Conservation (phyloP, 2,113 vertebrate genomes). For the Miniopterus natalensis region DNA sequence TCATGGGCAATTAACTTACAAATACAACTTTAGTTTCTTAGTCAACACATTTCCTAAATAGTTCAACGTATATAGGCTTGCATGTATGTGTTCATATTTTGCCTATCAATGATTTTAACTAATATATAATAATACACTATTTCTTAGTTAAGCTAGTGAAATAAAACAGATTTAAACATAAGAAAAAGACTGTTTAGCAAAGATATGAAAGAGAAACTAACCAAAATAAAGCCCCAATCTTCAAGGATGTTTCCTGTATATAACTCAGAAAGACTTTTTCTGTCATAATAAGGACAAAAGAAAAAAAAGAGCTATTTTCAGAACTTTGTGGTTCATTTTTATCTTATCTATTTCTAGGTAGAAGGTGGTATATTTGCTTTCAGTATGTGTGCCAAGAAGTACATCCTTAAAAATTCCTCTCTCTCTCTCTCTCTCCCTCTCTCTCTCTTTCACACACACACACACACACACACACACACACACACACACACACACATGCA, state of each 20-base stretch:
- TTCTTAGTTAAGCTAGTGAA: slow-evolving; percentile 15
- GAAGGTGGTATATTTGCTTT: neutral
- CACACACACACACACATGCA: neutral
- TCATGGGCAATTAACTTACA: slow-evolving; percentile 18
- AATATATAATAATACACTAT: neutral
- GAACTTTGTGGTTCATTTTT: slow-evolving; percentile 1
- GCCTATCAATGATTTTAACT: neutral
- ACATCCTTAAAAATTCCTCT: neutral
- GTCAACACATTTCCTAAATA: neutral
- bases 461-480: neutral
- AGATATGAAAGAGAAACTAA: neutral
- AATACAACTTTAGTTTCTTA: neutral
- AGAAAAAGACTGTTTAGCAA: neutral
- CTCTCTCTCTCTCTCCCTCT: neutral
- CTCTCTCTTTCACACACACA: neutral
- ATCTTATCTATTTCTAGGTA: neutral
- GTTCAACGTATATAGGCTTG: neutral
- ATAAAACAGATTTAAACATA: neutral
- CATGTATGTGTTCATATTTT: neutral
- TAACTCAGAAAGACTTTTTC: neutral
- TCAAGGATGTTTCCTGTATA: neutral
- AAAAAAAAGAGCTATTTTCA: neutral
- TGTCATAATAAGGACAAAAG: neutral
- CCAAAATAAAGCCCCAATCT: neutral
- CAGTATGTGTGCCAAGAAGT: neutral